phyloP scores from a whole-genome alignment of 92 coral and sea anemone species.

The Palythoa grandiflora region DNA sequence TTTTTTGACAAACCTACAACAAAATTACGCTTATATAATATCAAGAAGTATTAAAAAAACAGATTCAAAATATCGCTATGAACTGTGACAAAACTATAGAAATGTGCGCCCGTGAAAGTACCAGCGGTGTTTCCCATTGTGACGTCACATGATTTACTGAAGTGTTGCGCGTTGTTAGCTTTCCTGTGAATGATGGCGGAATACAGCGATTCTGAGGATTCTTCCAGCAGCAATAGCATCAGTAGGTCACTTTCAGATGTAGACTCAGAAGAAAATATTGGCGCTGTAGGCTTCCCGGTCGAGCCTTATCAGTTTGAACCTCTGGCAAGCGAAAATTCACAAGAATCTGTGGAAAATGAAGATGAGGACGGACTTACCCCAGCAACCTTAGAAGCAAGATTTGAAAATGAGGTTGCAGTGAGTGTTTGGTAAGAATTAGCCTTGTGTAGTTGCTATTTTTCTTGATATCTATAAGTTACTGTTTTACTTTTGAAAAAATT shows the following conservation, averaged over 20 bases:
- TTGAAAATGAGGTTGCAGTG: no score
- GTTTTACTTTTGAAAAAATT: slow-evolving; percentile 12
- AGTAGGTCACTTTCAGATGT: neutral
- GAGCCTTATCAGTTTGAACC: neutral
- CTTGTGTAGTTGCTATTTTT: slow-evolving; percentile 26
- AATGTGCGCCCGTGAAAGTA: neutral
- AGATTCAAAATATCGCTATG: neutral
- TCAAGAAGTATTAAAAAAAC: no score
- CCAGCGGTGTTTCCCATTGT: neutral
- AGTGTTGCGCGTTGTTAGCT: neutral
- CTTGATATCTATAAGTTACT: slow-evolving; percentile 24
- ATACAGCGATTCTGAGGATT: neutral
- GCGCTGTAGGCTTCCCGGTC: neutral
- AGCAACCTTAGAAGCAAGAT: no score
- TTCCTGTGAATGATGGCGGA: neutral
- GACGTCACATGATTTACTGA: neutral
- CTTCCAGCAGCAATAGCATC: neutral
- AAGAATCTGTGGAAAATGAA: no score
- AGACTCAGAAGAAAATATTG: neutral
- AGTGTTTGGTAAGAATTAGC: slow-evolving; percentile 29
- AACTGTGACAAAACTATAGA: neutral
- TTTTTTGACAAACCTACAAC: neutral
- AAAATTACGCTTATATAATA: neutral
- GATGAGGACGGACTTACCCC: no score
- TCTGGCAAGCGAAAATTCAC: no score